Base-by-base conservation (phyloP, 53 echinoderm and acorn worm species). In the Echinometra lucunter region DNA sequence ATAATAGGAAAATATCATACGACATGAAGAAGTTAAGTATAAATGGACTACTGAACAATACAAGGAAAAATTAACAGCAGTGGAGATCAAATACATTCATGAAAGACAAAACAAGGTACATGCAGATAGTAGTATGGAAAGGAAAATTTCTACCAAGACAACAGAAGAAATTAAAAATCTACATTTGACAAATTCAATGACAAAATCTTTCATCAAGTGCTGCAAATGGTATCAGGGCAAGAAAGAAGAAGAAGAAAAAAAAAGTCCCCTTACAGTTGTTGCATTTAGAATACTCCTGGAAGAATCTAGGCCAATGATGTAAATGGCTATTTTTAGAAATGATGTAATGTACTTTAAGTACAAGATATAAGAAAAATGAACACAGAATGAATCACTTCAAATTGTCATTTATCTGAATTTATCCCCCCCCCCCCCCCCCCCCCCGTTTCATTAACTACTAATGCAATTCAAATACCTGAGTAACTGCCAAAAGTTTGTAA, bases 271-370 rank as follows among this genome's bases (percentile, higher is more conserved):
- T 4, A 53, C 4, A 53, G 53, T 2, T 4, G 13, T 4, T 53
- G 53, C n/a, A 3, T 42, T 30, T 78, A 5, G 2, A 78, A 40
- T 42, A 11, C 23, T 40, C 5, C 42, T 8, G 63, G 15, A 15
- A 44, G 81, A 28, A 42, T 81, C 23, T 44, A 85, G 25, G 49
- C 49, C 16, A 27, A 30, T 28, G 47, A 49, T 25, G 85, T 49
- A 85, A 85, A 85, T 85, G 2, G 45, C 85, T 85, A 85, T 85
- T 42, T 81, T 85, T 13, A 49, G 49, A 45, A 45, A 47, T 28
- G 28, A 49, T 15, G 30, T 85, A 81, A 81, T 81, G 1, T 21
- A 42, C 81, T 25, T 21, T 44, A 80, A n/a, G 10, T n/a, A 47
- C 10, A 44, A 16, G 82, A 47, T 49, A 47, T 30, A 85, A 19